A percentile compares a stretch with the other conserved stretches of the same genome.
Evolutionary conservation across 1,140 invertebrate species (phyloP).

Genomic region (Archivesica marissinica): DNA sequence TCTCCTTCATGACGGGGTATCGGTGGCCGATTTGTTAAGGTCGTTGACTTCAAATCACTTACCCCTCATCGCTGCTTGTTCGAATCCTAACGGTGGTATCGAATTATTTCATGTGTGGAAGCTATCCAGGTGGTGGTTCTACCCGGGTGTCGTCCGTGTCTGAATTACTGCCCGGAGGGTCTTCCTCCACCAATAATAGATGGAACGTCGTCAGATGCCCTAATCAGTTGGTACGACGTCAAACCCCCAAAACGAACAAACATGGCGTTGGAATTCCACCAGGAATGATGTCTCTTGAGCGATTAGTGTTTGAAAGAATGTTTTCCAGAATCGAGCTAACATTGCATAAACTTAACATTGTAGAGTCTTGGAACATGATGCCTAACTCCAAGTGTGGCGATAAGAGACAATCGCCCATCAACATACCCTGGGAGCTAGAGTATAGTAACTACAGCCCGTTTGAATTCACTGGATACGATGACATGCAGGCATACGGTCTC

Average conservation of each 20-base stretch:
- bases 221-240: too few species aligned
- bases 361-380: not conserved
- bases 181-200: too few species aligned
- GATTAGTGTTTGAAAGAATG: not conserved
- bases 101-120: too few species aligned
- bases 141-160: too few species aligned
- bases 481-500: not conserved
- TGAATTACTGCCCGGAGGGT: too few species aligned
- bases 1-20: not conserved
- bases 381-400: not conserved
- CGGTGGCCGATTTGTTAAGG: too few species aligned
- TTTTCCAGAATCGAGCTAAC: not conserved
- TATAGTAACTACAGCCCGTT: not conserved
- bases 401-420: constrained; percentile 23
- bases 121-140: too few species aligned
- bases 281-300: too few species aligned
- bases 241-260: too few species aligned
- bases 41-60: too few species aligned
- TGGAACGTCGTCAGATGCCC: too few species aligned
- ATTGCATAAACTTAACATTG: not conserved
- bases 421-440: constrained; percentile 1
- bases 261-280: too few species aligned
- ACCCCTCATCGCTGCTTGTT: not conserved
- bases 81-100: not conserved
- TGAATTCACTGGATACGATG: constrained; percentile 12